Conservation (phyloP, 2,888 invertebrate species). For the Carabus problematicus region DNA sequence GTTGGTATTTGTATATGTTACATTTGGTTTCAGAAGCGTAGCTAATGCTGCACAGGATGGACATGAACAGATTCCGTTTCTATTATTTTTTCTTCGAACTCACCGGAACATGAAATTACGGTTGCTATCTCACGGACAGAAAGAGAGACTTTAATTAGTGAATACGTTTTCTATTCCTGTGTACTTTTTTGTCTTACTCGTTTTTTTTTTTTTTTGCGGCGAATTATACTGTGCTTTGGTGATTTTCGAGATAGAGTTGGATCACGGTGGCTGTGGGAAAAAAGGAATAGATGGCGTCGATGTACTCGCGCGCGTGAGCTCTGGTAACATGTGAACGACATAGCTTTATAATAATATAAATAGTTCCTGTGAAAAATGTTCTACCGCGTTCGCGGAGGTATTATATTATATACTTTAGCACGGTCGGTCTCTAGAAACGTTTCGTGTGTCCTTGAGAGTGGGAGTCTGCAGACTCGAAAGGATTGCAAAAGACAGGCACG, state of each 20-base stretch:
- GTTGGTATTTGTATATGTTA: not conserved
- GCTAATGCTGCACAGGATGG: not conserved
- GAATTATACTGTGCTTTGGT: not conserved
- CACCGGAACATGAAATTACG: constrained; percentile 11
- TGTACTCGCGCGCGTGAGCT: not conserved
- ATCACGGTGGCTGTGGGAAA: constrained; percentile 9
- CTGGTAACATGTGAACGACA: constrained; percentile 13
- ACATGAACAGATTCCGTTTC: not conserved
- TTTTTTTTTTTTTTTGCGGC: constrained; percentile 1
- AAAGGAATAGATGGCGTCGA: not conserved
- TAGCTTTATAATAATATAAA: constrained; percentile 25
- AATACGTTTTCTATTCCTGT: not conserved
- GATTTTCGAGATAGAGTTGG: constrained; percentile 6
- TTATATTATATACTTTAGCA: constrained; percentile 7
- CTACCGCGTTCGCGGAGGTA: constrained; percentile 10
- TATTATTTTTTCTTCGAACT: constrained; percentile 4
- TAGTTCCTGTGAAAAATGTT: constrained; percentile 25
- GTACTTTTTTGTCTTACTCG: not conserved
- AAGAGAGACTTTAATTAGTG: constrained; percentile 1
- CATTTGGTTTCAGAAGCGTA: not conserved
- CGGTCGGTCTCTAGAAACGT: constrained; percentile 5
- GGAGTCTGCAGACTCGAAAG: constrained; percentile 8
- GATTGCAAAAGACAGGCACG: too few relatives aligned
- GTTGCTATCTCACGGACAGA: not conserved
- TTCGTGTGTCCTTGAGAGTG: constrained; percentile 13